Conservation (phyloP, 1,140 invertebrate genomes). For the Caenorhabditis tropicalis region DNA sequence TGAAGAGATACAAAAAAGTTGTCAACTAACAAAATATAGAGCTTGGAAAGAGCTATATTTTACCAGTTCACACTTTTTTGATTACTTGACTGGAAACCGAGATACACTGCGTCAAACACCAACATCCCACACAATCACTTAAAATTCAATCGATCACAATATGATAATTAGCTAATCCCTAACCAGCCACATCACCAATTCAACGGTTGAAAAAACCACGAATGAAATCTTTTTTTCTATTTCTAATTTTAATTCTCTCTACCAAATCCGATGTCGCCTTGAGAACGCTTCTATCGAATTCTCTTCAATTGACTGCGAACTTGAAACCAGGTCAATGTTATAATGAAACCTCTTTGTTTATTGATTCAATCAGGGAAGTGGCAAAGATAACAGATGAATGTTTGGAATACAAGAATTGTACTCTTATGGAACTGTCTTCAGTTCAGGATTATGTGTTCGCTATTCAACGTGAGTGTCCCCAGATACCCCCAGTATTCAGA, state of each 20-base stretch:
- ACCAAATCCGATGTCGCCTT: not conserved
- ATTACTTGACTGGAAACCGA: too few relatives aligned
- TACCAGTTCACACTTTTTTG: too few relatives aligned
- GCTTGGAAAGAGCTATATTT: too few relatives aligned
- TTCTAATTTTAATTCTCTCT: not conserved
- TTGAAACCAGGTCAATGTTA: not conserved
- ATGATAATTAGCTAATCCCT: too few relatives aligned
- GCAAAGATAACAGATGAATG: not conserved
- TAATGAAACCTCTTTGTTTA: not conserved
- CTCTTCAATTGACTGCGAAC: not conserved
- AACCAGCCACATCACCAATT: too few relatives aligned
- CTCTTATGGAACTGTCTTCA: not conserved
- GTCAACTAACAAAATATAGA: too few relatives aligned
- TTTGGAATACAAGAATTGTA: conserved; percentile 2
- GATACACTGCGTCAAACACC: too few relatives aligned
- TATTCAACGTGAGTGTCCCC: not conserved
- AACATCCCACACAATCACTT: too few relatives aligned
- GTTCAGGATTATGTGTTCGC: conserved; percentile 32
- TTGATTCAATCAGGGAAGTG: not conserved
- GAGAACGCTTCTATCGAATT: conserved; percentile 7
- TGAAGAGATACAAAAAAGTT: too few relatives aligned
- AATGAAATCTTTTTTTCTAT: not conserved
- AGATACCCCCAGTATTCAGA: not conserved
- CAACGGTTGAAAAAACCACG: conserved; percentile 15
- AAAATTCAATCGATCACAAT: too few relatives aligned